Evolutionary conservation across 2,797 vertebrate genomes (phyloP).

Genomic region (Notamacropus eugenii): DNA sequence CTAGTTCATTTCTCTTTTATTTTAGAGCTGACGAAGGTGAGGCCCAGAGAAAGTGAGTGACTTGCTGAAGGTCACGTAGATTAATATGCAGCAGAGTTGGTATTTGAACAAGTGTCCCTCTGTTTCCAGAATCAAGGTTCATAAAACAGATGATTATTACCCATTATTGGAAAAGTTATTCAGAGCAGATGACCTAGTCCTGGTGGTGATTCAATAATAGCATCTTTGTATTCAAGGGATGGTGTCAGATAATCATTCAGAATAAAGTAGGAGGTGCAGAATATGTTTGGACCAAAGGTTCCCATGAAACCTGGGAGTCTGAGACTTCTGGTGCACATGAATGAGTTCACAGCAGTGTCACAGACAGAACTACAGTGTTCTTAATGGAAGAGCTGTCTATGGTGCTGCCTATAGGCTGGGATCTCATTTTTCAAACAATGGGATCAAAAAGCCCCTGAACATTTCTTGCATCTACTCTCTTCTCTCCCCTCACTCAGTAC

Average conservation of each 20-base stretch:
- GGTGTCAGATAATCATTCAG: slow-evolving; percentile 9
- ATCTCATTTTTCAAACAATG: background rate
- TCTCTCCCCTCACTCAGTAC: background rate
- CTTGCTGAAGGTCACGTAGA: background rate
- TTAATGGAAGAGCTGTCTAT: background rate
- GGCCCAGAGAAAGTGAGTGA: background rate
- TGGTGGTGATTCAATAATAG: slow-evolving; percentile 3
- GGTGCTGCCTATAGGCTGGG: background rate
- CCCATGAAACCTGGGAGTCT: background rate
- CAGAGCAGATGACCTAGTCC: background rate
- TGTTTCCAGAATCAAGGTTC: background rate
- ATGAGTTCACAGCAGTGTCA: background rate
- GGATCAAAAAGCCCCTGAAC: background rate
- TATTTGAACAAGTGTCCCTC: background rate
- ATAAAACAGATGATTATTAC: background rate
- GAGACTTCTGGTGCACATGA: background rate
- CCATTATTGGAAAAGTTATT: slow-evolving; percentile 15
- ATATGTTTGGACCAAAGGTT: background rate
- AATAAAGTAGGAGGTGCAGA: slow-evolving; percentile 1
- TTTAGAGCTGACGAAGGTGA: background rate
- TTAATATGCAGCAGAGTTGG: background rate
- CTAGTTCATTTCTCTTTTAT: background rate
- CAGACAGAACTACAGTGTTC: background rate
- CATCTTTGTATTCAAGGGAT: background rate
- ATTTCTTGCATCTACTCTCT: background rate